Evolutionary conservation across 2,888 invertebrate species (phyloP).

Genomic region (Allolobophora icterica): DNA sequence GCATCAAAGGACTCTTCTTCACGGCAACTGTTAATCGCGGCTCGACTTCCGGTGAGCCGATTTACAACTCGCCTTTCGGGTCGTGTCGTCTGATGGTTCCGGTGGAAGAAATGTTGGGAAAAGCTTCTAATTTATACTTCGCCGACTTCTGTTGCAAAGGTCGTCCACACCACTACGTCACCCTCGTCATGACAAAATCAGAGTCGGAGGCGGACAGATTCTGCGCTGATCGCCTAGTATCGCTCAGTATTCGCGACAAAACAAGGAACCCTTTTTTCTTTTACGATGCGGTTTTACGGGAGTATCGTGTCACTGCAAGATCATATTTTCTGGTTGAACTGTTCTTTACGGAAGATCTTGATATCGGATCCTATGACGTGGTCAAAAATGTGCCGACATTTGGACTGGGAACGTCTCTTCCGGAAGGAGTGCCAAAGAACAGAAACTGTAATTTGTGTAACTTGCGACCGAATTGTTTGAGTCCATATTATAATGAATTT

Average conservation of each 20-base stretch:
- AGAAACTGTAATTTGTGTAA: background rate
- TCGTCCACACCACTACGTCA: background rate
- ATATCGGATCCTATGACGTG: background rate
- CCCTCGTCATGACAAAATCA: constrained; percentile 36
- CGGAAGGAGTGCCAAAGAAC: background rate
- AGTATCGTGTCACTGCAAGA: background rate
- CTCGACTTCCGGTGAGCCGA: constrained; percentile 28
- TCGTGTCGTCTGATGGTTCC: constrained; percentile 28
- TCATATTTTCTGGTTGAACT: constrained; percentile 31
- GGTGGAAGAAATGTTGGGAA: background rate
- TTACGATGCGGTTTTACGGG: background rate
- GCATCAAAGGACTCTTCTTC: constrained; percentile 42
- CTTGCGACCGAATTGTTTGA: background rate
- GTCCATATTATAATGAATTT: too few species aligned
- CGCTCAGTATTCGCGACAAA: constrained; percentile 14
- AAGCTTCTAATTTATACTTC: constrained; percentile 26
- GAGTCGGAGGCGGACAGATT: constrained; percentile 35
- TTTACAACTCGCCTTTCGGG: constrained; percentile 30
- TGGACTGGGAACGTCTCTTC: background rate
- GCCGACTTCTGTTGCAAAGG: constrained; percentile 30
- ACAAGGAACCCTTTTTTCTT: constrained; percentile 32
- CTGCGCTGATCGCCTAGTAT: constrained; percentile 30
- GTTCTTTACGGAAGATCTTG: constrained; percentile 38
- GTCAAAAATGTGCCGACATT: background rate
- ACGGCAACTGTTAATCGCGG: constrained; percentile 36